Conservation (phyloP, 2,113 vertebrate species). For the Maccullochella peelii region DNA sequence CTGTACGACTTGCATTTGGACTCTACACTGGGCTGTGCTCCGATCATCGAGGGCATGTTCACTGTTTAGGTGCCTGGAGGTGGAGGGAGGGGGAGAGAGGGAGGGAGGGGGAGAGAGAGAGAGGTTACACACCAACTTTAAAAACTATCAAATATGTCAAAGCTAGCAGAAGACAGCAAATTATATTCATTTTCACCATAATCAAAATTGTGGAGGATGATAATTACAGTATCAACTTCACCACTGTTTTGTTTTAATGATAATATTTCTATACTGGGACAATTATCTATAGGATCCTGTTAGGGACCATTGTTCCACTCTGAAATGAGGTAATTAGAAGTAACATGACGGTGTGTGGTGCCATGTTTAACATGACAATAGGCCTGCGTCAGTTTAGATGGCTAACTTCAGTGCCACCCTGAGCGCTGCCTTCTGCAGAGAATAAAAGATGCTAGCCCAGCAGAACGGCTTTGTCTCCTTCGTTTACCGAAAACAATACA, state of each 20-base stretch:
- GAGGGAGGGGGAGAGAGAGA: not conserved
- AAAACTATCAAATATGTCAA: constrained; percentile 17
- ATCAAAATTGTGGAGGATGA: constrained; percentile 49
- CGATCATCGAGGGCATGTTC: constrained; percentile 98
- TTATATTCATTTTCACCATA: constrained; percentile 28
- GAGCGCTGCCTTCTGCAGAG: constrained; percentile 63
- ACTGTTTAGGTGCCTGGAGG: constrained; percentile 96
- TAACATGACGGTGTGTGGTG: constrained; percentile 71
- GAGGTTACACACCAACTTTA: constrained; percentile 29
- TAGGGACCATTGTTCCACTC: constrained; percentile 66
- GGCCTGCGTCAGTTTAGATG: constrained; percentile 67
- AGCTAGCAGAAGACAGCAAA: not conserved
- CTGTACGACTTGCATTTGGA: constrained; percentile 99
- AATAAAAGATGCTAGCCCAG: constrained; percentile 81
- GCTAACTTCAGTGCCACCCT: constrained; percentile 69
- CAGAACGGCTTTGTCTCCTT: constrained; percentile 83
- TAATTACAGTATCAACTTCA: constrained; percentile 74
- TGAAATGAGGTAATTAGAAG: constrained; percentile 79
- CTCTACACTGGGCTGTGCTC: constrained; percentile 98
- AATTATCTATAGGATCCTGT: constrained; percentile 74
- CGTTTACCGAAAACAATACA: constrained; percentile 90
- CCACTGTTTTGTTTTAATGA: constrained; percentile 66
- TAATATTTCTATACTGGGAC: constrained; percentile 70
- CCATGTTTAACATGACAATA: constrained; percentile 82
- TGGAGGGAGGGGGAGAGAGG: not conserved